Percentiles rank a stretch among this genome's conserved stretches.
Conservation (phyloP, 2,888 invertebrate genomes). For the Cheilosia vernalis region DNA sequence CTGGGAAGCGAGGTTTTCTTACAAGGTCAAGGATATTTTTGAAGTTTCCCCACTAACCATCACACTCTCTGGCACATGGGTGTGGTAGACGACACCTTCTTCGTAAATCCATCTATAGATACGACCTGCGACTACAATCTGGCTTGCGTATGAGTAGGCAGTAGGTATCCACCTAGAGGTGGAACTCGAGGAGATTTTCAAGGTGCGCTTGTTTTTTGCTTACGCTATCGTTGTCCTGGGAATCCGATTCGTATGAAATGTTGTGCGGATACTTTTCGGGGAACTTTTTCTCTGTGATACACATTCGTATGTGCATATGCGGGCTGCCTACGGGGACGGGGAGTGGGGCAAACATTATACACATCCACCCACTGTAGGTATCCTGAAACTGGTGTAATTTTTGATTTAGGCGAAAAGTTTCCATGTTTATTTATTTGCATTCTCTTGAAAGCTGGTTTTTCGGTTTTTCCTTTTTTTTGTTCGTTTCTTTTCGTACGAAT, state of each 20-base stretch:
- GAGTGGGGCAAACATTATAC: background rate
- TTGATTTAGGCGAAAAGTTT: conserved; percentile 73
- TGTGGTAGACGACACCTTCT: conserved; percentile 33
- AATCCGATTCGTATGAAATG: conserved; percentile 43
- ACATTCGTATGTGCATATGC: conserved; percentile 5
- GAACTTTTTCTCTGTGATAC: background rate
- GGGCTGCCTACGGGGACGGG: background rate
- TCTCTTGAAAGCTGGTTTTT: conserved; percentile 51
- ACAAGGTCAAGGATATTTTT: conserved; percentile 73
- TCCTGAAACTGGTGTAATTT: conserved; percentile 51
- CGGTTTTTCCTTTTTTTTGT: conserved; percentile 14
- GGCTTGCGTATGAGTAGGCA: background rate
- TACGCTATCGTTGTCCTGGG: conserved; percentile 63
- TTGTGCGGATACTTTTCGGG: conserved; percentile 15
- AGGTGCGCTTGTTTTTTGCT: conserved; percentile 55
- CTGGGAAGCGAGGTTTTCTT: conserved; percentile 58
- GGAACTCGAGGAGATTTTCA: conserved; percentile 50
- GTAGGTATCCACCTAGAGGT: conserved; percentile 21
- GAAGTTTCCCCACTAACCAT: conserved; percentile 58
- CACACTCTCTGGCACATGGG: conserved; percentile 42
- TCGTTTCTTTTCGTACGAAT: conserved; percentile 6
- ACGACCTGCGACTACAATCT: background rate
- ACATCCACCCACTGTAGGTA: background rate
- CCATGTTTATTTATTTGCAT: conserved; percentile 73
- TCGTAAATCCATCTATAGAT: too few relatives aligned